A percentile compares a stretch with the other conserved stretches of the same genome.
Evolutionary conservation across 2,113 vertebrate genomes (phyloP).

Genomic region (Leptobrachium ailaonicum): DNA sequence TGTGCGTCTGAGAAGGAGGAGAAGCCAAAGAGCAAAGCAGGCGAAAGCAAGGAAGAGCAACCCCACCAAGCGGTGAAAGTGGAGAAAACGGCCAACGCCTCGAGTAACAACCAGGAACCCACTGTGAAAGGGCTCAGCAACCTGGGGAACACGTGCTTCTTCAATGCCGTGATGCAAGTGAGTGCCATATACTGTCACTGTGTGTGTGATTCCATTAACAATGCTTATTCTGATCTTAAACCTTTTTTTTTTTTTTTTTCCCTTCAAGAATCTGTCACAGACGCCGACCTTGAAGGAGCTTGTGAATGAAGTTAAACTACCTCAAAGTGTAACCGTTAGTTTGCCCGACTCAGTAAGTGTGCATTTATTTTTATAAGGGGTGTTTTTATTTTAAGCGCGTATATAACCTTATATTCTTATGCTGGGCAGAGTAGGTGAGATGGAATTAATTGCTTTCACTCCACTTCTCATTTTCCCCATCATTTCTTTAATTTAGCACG

Average conservation of each 20-base stretch:
- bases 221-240: not conserved
- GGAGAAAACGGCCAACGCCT: conserved; percentile 58
- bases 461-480: too few relatives aligned
- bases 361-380: too few relatives aligned
- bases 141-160: conserved; percentile 96
- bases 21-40: conserved; percentile 72
- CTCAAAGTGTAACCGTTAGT: conserved; percentile 73
- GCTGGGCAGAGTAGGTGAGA: too few relatives aligned
- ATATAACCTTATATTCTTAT: too few relatives aligned
- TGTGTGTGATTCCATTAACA: conserved; percentile 13
- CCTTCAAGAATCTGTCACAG: conserved; percentile 87
- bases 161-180: conserved; percentile 96
- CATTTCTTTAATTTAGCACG: too few relatives aligned
- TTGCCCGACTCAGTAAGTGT: conserved; percentile 68
- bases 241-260: conserved; percentile 44
- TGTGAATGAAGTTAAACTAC: conserved; percentile 77
- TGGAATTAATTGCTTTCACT: too few relatives aligned
- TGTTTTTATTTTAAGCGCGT: too few relatives aligned
- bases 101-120: conserved; percentile 56
- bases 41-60: conserved; percentile 58
- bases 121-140: conserved; percentile 91
- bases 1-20: conserved; percentile 68
- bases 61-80: conserved; percentile 60
- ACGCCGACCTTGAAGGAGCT: conserved; percentile 81
- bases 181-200: not conserved